These are phyloP conservation scores for Cremastinae sp. DNA, from an alignment of 2,888 invertebrate genomes.

Conservation along the genomic window DNA sequence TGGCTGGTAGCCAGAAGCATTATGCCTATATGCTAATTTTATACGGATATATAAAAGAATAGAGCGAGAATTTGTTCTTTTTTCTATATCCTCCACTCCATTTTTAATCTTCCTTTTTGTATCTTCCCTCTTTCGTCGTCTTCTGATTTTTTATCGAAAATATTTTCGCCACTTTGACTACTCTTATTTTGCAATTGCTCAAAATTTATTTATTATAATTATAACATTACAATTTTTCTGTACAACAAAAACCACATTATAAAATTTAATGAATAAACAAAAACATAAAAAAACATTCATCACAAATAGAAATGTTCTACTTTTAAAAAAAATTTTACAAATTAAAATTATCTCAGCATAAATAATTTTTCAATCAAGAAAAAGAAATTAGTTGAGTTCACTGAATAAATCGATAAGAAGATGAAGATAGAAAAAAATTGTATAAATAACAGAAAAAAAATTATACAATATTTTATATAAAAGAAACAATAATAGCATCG, in stretches of 20 bases:
- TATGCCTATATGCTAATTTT: constrained; percentile 72
- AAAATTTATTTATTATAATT: constrained; percentile 7
- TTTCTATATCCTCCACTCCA: constrained; percentile 36
- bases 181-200: constrained; percentile 28
- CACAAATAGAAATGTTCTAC: too few species aligned
- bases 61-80: constrained; percentile 46
- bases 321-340: too few species aligned
- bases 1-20: constrained; percentile 68
- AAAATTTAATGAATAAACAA: too few species aligned
- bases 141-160: constrained; percentile 47
- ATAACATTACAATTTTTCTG: neutral
- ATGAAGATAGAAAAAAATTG: too few species aligned
- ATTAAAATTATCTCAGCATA: too few species aligned
- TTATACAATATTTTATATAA: neutral
- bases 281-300: too few species aligned
- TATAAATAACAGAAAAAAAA: neutral
- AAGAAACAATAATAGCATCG: constrained; percentile 16
- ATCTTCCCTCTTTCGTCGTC: constrained; percentile 51
- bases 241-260: too few species aligned
- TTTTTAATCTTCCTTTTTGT: constrained; percentile 25
- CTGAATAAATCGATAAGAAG: too few species aligned
- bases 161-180: constrained; percentile 14
- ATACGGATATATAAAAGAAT: constrained; percentile 65
- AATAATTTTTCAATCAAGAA: too few species aligned
- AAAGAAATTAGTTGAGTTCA: too few species aligned